phyloP scores from a whole-genome alignment of 2,113 vertebrate species.

The Melospiza melodia region DNA sequence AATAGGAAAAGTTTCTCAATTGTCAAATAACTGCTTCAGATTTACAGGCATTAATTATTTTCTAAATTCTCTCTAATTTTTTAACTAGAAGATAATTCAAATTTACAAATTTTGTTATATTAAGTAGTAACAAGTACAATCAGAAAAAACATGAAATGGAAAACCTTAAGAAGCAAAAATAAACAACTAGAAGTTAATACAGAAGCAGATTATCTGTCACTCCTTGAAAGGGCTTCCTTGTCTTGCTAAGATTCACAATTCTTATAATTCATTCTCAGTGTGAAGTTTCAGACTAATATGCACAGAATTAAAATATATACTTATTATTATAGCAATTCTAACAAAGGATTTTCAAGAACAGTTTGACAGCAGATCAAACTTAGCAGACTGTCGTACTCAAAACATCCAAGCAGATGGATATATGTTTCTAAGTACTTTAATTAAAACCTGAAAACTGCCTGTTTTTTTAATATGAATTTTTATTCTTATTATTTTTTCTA shows the following conservation, averaged over 20 bases:
- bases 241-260: slow-evolving; percentile 31
- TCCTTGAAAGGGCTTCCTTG: not conserved
- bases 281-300: slow-evolving; percentile 43
- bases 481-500: slow-evolving; percentile 27
- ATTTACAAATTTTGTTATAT: not conserved
- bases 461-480: not conserved
- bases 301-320: slow-evolving; percentile 30
- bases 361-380: slow-evolving; percentile 30
- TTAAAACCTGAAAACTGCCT: slow-evolving; percentile 21
- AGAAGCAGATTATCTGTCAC: not conserved
- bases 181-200: not conserved
- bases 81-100: not conserved
- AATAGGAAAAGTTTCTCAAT: not conserved
- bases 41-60: not conserved
- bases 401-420: slow-evolving; percentile 15
- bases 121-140: not conserved
- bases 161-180: not conserved
- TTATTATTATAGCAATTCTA: slow-evolving; percentile 3
- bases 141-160: not conserved
- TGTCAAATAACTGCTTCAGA: not conserved
- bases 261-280: slow-evolving; percentile 3
- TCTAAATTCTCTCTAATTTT: not conserved
- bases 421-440: slow-evolving; percentile 25
- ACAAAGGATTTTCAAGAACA: slow-evolving; percentile 25
- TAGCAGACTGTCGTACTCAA: not conserved